These are phyloP conservation scores for Gortyna flavago DNA, from an alignment of 2,888 invertebrate species.

Conservation along the genomic window DNA sequence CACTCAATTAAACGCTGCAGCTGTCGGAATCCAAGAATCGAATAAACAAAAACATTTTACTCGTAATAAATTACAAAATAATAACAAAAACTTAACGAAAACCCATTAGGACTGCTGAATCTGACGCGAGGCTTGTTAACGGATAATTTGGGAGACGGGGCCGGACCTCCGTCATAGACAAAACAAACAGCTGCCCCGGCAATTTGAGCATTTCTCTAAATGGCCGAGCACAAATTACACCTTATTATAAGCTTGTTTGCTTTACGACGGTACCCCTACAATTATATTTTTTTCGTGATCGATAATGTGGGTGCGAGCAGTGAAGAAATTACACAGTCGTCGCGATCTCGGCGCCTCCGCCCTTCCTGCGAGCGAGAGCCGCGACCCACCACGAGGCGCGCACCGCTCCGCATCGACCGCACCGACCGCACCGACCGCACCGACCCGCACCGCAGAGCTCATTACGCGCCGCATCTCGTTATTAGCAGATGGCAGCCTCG, in stretches of 20 bases:
- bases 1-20: constrained; percentile 83
- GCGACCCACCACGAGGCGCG: constrained; percentile 61
- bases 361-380: constrained; percentile 75
- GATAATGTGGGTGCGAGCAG: constrained; percentile 88
- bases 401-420: constrained; percentile 58
- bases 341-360: constrained; percentile 85
- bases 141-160: constrained; percentile 86
- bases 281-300: constrained; percentile 89
- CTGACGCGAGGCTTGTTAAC: constrained; percentile 90
- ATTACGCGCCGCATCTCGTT: constrained; percentile 76
- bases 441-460: constrained; percentile 41
- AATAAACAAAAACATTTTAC: constrained; percentile 84
- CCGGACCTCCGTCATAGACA: constrained; percentile 90
- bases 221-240: constrained; percentile 90
- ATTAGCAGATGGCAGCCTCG: constrained; percentile 72
- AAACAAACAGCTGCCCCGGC: constrained; percentile 89
- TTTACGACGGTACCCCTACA: constrained; percentile 89
- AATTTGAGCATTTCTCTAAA: constrained; percentile 90
- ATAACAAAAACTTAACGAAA: constrained; percentile 89
- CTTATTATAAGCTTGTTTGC: constrained; percentile 91
- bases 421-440: constrained; percentile 16
- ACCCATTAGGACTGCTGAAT: constrained; percentile 90
- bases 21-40: constrained; percentile 83
- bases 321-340: constrained; percentile 88
- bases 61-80: constrained; percentile 87